Base-by-base conservation (phyloP, 2,797 vertebrate genomes). In the Ctenosaura bakeri region DNA sequence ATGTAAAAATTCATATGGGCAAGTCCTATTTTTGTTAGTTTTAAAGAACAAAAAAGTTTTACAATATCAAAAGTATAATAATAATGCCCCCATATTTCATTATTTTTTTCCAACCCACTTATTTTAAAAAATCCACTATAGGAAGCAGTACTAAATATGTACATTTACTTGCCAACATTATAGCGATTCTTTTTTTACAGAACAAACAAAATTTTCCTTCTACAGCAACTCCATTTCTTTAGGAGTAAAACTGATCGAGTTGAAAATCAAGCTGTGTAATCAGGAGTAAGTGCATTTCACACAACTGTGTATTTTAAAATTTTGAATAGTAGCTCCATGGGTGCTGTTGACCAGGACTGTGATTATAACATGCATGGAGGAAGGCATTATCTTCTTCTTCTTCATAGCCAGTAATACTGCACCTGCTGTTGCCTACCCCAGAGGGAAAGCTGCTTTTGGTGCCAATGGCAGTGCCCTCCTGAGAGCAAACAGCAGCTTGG, bases 31-130 rank as follows among this genome's bases (percentile, higher is more conserved):
- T 54, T 46, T 6, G 74, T 9, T 52, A 90, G 46, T 24, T 54
- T 82, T 71, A 64, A 62, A 93, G 71, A 29, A 26, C 1, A 90
- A 62, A 52, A 52, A 46, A 86, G 46, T 26, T 73, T 87, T 52
- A 66, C 38, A 26, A 9, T 86, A 77, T 83, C 12, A 56, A 54
- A 0, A 56, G 46, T n/a, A 56, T 20, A 82, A 13, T 20, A 35
- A 18, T 1, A 32, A 59, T 0, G 0, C 13, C 69, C 81, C 6
- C 89, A 29, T 71, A 88, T 77, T 78, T 90, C 84, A 32, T 81
- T 12, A n/a, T 35, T 18, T 22, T 16, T 38, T 62, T 82, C 76
- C 35, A 32, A 12, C 26, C 29, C 66, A 69, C 29, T 29, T 62
- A 62, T 62, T 69, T 32, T 13, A 32, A 9, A 69, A 32, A 69